phyloP scores from a whole-genome alignment of 2,113 vertebrate genomes.

The Periophthalmodon schlosseri region DNA sequence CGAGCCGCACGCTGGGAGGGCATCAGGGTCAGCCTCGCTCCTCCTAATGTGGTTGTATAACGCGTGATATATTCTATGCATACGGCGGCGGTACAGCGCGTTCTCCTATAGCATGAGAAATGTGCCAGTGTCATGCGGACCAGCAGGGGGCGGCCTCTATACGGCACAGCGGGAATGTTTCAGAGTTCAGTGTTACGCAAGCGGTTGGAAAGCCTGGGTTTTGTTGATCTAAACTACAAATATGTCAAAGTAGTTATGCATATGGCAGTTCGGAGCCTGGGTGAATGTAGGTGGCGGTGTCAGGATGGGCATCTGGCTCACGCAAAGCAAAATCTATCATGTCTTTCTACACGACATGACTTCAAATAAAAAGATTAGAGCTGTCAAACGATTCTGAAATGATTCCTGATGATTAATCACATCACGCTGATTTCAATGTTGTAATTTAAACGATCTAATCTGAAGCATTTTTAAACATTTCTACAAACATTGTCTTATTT shows the following conservation, averaged over 20 bases:
- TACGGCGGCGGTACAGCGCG: neutral
- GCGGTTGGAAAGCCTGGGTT: neutral
- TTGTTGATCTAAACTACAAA: neutral
- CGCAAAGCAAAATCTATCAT: too few relatives aligned
- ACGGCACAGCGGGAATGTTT: slow-evolving; percentile 1
- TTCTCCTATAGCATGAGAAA: neutral
- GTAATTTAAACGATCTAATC: too few relatives aligned
- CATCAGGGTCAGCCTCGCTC: neutral
- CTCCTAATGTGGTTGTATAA: neutral
- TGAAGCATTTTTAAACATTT: too few relatives aligned
- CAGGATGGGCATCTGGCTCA: neutral
- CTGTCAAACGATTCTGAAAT: too few relatives aligned
- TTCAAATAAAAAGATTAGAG: too few relatives aligned
- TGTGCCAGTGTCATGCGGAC: neutral
- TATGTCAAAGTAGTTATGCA: neutral
- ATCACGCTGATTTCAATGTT: too few relatives aligned
- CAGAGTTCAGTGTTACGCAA: neutral
- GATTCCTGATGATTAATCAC: too few relatives aligned
- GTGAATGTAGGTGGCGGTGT: neutral
- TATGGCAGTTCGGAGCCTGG: neutral
- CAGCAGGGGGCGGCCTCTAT: neutral
- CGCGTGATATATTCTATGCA: neutral
- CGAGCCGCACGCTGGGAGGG: neutral
- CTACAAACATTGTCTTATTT: too few relatives aligned
- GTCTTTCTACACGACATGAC: too few relatives aligned